Evolutionary conservation across 2,888 invertebrate species (phyloP), one percentile per base, ranked within the genome.

Genomic region (Nomada lathburiana): DNA sequence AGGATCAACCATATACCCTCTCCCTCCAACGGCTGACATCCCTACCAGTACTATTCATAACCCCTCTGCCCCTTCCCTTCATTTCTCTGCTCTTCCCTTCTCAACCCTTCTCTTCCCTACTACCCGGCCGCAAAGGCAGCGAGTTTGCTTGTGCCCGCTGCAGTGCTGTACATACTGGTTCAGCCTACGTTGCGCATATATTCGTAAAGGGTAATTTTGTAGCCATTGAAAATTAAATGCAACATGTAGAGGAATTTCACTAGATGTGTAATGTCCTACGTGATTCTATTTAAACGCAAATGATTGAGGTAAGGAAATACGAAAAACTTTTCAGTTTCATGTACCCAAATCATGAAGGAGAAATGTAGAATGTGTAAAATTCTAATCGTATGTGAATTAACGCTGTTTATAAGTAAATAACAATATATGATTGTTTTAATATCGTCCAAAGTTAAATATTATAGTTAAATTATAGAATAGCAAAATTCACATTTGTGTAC

Each of bases 1-100:
- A 83, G 89, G 90, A 89, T 90, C 90, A 90, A 88, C 89, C 76
- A 73, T 84, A 76, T 80, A 76, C 78, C 77, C 85, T 83, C 83
- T 84, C 77, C 80, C 86, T 69, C 79, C 83, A 82, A 59, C 82
- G 84, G 77, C 75, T 68, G 60, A 72, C 64, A 84, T 84, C 88
- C 86, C 88, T 76, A 75, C 86, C 70, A 63, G 75, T 72, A 52
- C 80, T 80, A 69, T 76, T 78, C 77, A 68, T 80, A 67, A 55
- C 50, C 75, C 67, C 64, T 73, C 65, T 42, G 76, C 71, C 75
- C 63, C 65, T 82, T 63, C 75, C 62, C 73, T 55, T 75, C 82
- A 73, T 64, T 82, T 85, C 85, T 70, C 59, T 67, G 20, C 86
- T 77, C 72, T 80, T 81, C 82, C 67, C 83, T 71, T 72, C 63